A percentile compares a stretch with the other conserved stretches of the same genome.
These are phyloP conservation scores for Dermochelys coriacea DNA, from an alignment of 2,797 vertebrate genomes.

Conservation along the genomic window DNA sequence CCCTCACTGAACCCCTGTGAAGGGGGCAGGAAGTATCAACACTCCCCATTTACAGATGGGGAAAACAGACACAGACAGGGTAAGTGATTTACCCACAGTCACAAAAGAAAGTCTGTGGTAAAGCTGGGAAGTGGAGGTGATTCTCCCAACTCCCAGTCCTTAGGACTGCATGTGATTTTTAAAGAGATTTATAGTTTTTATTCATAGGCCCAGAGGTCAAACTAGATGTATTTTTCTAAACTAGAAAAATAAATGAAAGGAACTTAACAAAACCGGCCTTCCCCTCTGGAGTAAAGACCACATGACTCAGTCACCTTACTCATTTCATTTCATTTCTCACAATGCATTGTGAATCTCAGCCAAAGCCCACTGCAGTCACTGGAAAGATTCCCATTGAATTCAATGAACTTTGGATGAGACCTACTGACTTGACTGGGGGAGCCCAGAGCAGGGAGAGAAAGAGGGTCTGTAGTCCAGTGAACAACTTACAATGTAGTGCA, in stretches of 20 bases:
- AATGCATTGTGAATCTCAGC: neutral
- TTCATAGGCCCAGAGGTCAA: neutral
- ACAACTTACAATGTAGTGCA: neutral
- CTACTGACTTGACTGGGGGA: neutral
- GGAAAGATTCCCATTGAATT: neutral
- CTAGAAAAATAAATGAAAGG: neutral
- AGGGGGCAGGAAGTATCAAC: neutral
- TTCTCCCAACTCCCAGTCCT: neutral
- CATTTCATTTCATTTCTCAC: neutral
- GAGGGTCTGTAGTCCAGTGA: neutral
- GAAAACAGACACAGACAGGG: neutral
- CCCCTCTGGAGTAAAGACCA: neutral
- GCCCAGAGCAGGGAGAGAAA: neutral
- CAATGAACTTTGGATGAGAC: accelerated
- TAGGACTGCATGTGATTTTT: neutral
- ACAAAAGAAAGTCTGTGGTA: neutral
- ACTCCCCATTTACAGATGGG: neutral
- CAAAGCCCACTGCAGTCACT: neutral
- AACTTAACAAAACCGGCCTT: neutral
- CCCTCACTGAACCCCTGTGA: neutral
- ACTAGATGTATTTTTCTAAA: neutral
- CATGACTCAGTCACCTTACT: neutral
- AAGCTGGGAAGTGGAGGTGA: neutral
- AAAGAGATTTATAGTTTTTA: neutral
- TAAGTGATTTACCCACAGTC: neutral